Percentiles rank a stretch among this genome's conserved stretches.
Conservation (phyloP, 2,797 vertebrate species). For the Tragopan temminckii region DNA sequence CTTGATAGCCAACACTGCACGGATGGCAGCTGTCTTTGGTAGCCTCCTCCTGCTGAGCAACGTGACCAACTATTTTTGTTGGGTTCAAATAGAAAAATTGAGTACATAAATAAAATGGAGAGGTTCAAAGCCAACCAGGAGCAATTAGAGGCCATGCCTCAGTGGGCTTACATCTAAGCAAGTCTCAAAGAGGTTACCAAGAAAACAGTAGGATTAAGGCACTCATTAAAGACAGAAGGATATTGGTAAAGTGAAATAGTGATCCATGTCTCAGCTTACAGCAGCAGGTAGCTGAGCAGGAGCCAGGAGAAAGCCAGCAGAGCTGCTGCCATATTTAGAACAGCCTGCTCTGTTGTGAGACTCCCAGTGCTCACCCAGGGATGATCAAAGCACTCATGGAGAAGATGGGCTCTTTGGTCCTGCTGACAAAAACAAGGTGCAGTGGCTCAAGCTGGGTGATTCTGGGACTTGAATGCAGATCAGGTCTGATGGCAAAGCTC, state of each 20-base stretch:
- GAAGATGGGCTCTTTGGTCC: neutral
- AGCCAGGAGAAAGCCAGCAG: neutral
- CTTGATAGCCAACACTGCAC: neutral
- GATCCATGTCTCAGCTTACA: neutral
- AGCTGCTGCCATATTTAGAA: neutral
- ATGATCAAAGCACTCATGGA: neutral
- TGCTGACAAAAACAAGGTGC: rapidly evolving
- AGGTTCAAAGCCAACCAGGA: neutral
- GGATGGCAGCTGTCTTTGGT: neutral
- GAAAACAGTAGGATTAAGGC: neutral
- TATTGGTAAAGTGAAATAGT: neutral
- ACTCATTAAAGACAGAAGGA: neutral
- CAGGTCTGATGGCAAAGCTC: neutral
- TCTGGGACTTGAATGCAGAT: neutral
- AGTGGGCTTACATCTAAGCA: neutral
- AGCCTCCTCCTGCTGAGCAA: neutral
- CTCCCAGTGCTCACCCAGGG: neutral
- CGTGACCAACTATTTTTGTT: neutral
- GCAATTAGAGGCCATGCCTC: neutral
- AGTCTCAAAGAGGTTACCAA: neutral
- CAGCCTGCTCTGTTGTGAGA: neutral
- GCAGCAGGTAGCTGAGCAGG: neutral
- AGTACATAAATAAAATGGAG: neutral
- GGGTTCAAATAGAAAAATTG: neutral
- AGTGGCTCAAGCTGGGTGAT: rapidly evolving